phyloP scores from a whole-genome alignment of 2,797 vertebrate genomes.

The Simalia tracyae region DNA sequence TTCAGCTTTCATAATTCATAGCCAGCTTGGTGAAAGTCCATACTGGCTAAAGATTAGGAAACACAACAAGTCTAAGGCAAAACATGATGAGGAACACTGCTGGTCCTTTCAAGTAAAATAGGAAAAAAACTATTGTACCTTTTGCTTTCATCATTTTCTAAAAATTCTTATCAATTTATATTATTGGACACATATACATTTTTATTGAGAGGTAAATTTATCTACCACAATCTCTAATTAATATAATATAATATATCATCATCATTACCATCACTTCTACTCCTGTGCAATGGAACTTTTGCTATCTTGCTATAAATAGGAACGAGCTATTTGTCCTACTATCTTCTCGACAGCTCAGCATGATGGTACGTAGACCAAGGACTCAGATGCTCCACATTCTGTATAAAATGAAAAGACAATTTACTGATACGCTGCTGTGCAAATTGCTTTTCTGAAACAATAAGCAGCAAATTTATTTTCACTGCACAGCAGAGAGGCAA shows the following conservation, averaged over 20 bases:
- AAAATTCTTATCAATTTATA: background rate
- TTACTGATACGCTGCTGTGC: conserved; percentile 2
- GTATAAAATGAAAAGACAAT: conserved; percentile 3
- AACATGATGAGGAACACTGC: too few relatives aligned
- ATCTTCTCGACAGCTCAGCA: background rate
- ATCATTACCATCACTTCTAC: background rate
- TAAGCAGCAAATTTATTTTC: background rate
- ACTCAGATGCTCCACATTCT: background rate
- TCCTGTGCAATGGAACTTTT: conserved; percentile 17
- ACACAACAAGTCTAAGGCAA: too few relatives aligned
- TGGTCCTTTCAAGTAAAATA: background rate
- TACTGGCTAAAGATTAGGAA: too few relatives aligned
- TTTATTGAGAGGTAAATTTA: background rate
- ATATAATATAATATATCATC: too few relatives aligned
- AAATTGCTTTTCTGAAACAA: conserved; percentile 28
- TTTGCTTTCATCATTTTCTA: background rate
- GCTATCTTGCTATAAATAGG: background rate
- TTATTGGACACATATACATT: background rate
- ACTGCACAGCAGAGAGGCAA: conserved; percentile 5
- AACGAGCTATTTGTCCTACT: background rate
- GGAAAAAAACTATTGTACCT: background rate
- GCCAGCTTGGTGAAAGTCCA: too few relatives aligned
- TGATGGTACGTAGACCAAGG: background rate
- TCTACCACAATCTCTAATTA: background rate
- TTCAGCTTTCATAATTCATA: too few relatives aligned